Conservation (phyloP, 2,888 invertebrate species). For the Horisme vitalbata region DNA sequence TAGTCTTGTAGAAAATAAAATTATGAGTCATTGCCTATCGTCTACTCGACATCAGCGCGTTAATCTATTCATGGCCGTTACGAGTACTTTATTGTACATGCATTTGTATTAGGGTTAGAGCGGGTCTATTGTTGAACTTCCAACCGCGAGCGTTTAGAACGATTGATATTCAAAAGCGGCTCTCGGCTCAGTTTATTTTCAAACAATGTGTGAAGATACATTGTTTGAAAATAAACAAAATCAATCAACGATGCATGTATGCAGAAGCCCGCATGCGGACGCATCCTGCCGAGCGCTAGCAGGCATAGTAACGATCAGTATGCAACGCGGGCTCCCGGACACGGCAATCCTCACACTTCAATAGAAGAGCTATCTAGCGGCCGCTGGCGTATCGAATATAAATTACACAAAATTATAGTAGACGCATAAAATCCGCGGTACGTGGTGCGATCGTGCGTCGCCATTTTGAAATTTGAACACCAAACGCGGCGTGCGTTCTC, state of each 20-base stretch:
- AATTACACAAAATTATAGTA: conserved; percentile 73
- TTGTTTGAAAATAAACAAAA: conserved; percentile 52
- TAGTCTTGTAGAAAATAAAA: conserved; percentile 8
- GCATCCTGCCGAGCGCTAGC: conserved; percentile 52
- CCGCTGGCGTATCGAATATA: conserved; percentile 71
- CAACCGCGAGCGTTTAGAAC: conserved; percentile 19
- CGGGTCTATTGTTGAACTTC: conserved; percentile 22
- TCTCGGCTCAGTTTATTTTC: conserved; percentile 46
- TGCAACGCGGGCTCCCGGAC: conserved; percentile 65
- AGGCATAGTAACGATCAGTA: conserved; percentile 54
- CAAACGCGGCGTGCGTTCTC: conserved; percentile 48
- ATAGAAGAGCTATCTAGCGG: conserved; percentile 70
- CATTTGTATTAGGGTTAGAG: conserved; percentile 11
- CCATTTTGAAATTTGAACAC: conserved; percentile 57
- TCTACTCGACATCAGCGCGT: conserved; percentile 4
- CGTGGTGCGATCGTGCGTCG: conserved; percentile 50
- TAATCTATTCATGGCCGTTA: conserved; percentile 19
- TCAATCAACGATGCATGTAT: conserved; percentile 51
- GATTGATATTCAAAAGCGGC: conserved; percentile 49
- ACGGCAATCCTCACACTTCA: conserved; percentile 63
- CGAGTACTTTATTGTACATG: conserved; percentile 4
- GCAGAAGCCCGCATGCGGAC: conserved; percentile 53
- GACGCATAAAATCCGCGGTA: conserved; percentile 63
- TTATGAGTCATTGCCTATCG: conserved; percentile 5
- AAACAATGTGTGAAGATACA: conserved; percentile 48